A percentile compares a stretch with the other conserved stretches of the same genome.
Evolutionary conservation across 2,888 invertebrate species (phyloP).

Genomic region (Phytoseiulus persimilis): DNA sequence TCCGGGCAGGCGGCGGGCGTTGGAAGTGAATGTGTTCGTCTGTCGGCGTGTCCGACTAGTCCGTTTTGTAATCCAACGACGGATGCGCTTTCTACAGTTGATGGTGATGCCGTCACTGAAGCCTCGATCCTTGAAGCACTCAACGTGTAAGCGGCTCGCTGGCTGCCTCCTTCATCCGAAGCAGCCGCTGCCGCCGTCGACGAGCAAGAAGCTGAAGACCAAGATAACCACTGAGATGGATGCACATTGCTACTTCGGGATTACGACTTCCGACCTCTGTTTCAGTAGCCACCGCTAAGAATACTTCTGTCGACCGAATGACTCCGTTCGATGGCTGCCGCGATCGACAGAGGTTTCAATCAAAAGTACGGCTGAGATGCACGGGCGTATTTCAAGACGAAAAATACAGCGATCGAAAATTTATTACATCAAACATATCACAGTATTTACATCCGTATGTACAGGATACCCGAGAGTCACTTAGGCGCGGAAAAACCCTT

Average conservation of each 20-base stretch:
- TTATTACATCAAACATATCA: neutral
- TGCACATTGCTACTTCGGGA: neutral
- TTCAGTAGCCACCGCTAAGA: neutral
- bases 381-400: neutral
- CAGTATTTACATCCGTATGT: neutral
- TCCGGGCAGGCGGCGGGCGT: neutral
- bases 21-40: neutral
- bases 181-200: neutral
- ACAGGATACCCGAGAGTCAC: neutral
- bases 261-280: neutral
- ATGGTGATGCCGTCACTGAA: neutral
- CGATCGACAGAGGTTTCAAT: too few species aligned
- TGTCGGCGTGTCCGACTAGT: neutral
- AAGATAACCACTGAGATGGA: neutral
- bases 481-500: too few species aligned
- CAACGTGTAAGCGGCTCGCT: neutral
- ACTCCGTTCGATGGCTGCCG: too few species aligned
- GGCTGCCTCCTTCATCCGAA: neutral
- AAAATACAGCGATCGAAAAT: neutral
- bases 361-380: too few species aligned
- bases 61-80: neutral
- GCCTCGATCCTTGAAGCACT: conserved; percentile 5
- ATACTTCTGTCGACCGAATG: neutral
- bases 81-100: neutral
- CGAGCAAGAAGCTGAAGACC: too few species aligned